Percentiles rank a stretch among this genome's conserved stretches.
phyloP scores from a whole-genome alignment of 92 coral and sea anemone species.

The Zoanthus solanderi region DNA sequence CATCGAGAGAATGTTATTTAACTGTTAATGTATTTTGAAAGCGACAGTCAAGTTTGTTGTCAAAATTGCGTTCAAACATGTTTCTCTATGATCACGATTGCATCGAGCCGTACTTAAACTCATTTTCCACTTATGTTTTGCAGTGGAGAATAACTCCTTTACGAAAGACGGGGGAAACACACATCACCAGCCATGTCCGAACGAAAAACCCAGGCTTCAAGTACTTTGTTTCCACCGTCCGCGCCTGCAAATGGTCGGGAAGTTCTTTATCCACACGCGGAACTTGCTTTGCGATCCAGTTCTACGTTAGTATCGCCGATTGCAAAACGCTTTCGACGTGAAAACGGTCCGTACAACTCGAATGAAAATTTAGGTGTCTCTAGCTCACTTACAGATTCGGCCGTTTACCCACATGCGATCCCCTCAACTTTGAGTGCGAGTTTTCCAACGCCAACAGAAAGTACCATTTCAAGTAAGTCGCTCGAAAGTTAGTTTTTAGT shows the following conservation, averaged over 20 bases:
- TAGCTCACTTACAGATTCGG: constrained; percentile 60
- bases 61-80: not conserved
- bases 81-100: not conserved
- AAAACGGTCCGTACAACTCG: constrained; percentile 61
- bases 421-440: constrained; percentile 74
- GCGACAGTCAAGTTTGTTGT: not conserved
- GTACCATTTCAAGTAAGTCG: constrained; percentile 78
- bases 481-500: too few species aligned
- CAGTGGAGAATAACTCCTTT: constrained; percentile 32
- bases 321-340: constrained; percentile 82
- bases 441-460: constrained; percentile 74
- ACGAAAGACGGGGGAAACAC: not conserved
- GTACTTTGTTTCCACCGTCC: constrained; percentile 20
- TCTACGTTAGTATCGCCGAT: constrained; percentile 32
- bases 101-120: not conserved
- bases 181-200: constrained; percentile 34
- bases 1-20: not conserved
- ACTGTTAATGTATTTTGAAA: not conserved
- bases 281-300: constrained; percentile 29
- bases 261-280: constrained; percentile 44
- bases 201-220: constrained; percentile 39
- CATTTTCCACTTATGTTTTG: not conserved
- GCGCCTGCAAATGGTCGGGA: constrained; percentile 27
- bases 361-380: constrained; percentile 61
- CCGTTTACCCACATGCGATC: constrained; percentile 73